Conservation (phyloP, 2,113 vertebrate genomes). For the Callionymus lyra region DNA sequence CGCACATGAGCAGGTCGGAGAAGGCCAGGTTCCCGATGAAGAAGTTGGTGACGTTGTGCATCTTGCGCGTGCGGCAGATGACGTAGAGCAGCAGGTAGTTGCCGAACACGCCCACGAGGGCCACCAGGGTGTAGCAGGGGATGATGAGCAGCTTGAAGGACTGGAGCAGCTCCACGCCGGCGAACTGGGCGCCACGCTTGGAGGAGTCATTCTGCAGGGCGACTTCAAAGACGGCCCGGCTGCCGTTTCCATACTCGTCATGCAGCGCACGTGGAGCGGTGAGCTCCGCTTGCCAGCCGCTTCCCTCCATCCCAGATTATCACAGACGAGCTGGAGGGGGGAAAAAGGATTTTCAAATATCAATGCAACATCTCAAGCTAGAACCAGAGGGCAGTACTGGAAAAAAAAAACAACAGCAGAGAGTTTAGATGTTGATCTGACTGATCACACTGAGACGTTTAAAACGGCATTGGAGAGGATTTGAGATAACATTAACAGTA, state of each 20-base stretch:
- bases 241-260: constrained; percentile 35
- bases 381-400: too few species aligned
- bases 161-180: constrained; percentile 75
- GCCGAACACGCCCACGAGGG: constrained; percentile 73
- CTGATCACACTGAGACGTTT: too few species aligned
- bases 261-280: constrained; percentile 17
- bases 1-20: constrained; percentile 84
- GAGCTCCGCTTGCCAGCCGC: constrained; percentile 41
- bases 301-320: constrained; percentile 53
- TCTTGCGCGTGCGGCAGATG: constrained; percentile 79
- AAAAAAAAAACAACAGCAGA: too few species aligned
- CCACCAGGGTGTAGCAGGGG: constrained; percentile 77
- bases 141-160: constrained; percentile 80
- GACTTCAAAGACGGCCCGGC: constrained; percentile 53
- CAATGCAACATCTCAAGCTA: too few species aligned
- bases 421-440: too few species aligned
- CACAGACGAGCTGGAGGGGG: constrained; percentile 9
- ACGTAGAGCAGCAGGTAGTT: constrained; percentile 82
- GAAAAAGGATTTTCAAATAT: too few species aligned
- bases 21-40: constrained; percentile 84
- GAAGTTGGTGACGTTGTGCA: constrained; percentile 86
- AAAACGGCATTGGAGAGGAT: too few species aligned
- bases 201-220: constrained; percentile 62
- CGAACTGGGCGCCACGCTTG: constrained; percentile 66
- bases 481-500: too few species aligned